A percentile compares a stretch with the other conserved stretches of the same genome.
Conservation (phyloP, 2,888 invertebrate genomes). For the Megastigmus dorsalis region DNA sequence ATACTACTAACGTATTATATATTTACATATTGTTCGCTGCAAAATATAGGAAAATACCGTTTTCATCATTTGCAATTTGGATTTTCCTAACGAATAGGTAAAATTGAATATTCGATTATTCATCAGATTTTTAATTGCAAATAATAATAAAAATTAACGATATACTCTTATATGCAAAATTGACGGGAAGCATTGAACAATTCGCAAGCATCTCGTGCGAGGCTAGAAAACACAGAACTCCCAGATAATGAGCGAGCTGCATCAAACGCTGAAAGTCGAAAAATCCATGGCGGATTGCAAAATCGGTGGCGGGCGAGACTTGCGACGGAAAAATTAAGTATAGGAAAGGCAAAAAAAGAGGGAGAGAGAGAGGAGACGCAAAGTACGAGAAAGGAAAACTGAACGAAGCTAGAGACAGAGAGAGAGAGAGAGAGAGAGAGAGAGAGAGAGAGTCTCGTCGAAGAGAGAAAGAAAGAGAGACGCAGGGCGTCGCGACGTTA, state of each 20-base stretch:
- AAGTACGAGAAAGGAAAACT: too few species aligned
- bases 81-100: too few species aligned
- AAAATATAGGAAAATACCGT: too few species aligned
- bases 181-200: too few species aligned
- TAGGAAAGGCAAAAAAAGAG: slow-evolving; percentile 7
- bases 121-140: background rate
- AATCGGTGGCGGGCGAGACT: background rate
- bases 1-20: too few species aligned
- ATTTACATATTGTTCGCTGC: too few species aligned
- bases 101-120: too few species aligned
- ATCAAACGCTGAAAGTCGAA: background rate
- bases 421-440: background rate
- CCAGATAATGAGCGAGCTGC: background rate
- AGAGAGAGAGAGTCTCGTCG: slow-evolving; percentile 16
- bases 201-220: too few species aligned
- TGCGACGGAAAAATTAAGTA: background rate
- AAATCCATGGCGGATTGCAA: slow-evolving; percentile 1
- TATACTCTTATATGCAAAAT: too few species aligned
- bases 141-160: too few species aligned
- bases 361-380: slow-evolving; percentile 4
- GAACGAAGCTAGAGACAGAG: too few species aligned
- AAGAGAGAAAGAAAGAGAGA: slow-evolving; percentile 28
- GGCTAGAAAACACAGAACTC: background rate
- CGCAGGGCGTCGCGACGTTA: slow-evolving; percentile 63
- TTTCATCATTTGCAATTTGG: too few species aligned